Percentiles rank a stretch among this genome's conserved stretches.
Evolutionary conservation across 2,113 vertebrate species (phyloP).

Genomic region (Dipodomys spectabilis): DNA sequence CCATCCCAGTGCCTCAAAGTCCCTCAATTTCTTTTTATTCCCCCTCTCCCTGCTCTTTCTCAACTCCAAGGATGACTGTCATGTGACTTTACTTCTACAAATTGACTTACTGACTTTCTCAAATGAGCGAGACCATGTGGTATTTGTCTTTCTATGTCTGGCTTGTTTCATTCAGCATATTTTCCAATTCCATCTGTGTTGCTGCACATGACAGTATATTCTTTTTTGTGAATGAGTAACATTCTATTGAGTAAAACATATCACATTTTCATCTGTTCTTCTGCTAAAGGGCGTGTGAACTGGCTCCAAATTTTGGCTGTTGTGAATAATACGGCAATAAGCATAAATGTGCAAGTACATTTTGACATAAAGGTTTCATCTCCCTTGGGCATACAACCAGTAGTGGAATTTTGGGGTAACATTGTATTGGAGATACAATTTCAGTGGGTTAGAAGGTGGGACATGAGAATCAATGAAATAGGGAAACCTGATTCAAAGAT

Average conservation of each 20-base stretch:
- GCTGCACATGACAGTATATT: too few species aligned
- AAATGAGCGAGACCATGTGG: too few species aligned
- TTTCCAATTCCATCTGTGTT: too few species aligned
- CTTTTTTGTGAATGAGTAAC: too few species aligned
- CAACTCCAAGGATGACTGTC: not conserved
- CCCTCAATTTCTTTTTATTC: not conserved
- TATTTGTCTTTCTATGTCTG: too few species aligned
- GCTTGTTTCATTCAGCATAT: too few species aligned
- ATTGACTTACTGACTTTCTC: not conserved
- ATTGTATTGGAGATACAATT: not conserved
- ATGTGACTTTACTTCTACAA: not conserved
- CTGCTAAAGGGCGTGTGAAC: not conserved
- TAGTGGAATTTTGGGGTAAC: not conserved
- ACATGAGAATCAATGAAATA: conserved; percentile 19
- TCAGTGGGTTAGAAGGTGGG: not conserved
- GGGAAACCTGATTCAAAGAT: not conserved
- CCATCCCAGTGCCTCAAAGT: not conserved
- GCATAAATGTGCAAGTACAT: not conserved
- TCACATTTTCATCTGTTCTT: too few species aligned
- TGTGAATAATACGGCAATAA: not conserved
- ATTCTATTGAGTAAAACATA: too few species aligned
- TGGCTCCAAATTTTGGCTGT: not conserved
- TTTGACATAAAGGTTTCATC: not conserved
- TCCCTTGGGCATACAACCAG: not conserved
- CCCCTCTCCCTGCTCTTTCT: not conserved